phyloP scores from a whole-genome alignment of 1,140 invertebrate species.

The Aphidius ervi region DNA sequence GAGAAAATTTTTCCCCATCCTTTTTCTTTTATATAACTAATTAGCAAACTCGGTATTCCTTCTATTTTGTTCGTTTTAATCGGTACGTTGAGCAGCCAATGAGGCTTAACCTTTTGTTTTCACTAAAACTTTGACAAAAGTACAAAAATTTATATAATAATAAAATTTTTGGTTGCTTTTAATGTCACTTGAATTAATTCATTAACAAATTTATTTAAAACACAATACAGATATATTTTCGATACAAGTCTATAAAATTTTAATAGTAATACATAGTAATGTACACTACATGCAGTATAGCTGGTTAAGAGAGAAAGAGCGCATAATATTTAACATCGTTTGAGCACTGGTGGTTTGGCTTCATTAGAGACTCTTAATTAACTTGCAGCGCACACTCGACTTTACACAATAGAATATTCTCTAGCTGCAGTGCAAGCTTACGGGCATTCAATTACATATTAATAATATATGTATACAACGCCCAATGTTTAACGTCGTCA shows the following conservation, averaged over 20 bases:
- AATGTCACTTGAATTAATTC: too few species aligned
- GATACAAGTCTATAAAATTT: too few species aligned
- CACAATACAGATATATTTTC: too few species aligned
- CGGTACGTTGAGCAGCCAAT: not conserved
- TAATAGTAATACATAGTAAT: too few species aligned
- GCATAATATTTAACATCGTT: constrained; percentile 12
- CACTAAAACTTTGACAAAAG: constrained; percentile 3
- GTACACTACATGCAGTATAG: not conserved
- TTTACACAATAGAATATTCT: constrained; percentile 31
- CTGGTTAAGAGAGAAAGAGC: not conserved
- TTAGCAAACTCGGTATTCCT: constrained; percentile 17
- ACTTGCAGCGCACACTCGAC: constrained; percentile 27
- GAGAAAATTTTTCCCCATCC: not conserved
- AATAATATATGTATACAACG: constrained; percentile 21
- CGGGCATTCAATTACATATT: constrained; percentile 27
- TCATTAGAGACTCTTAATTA: constrained; percentile 30
- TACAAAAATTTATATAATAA: not conserved
- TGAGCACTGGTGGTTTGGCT: constrained; percentile 22
- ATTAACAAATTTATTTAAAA: too few species aligned
- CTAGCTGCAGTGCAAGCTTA: constrained; percentile 24
- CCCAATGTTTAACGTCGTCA: too few species aligned
- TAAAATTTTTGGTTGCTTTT: too few species aligned
- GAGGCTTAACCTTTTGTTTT: constrained; percentile 5
- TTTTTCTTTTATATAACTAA: constrained; percentile 13
- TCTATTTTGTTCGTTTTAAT: constrained; percentile 14